Evolutionary conservation across 2,888 invertebrate genomes (phyloP).

Genomic region (Alsophila aescularia): DNA sequence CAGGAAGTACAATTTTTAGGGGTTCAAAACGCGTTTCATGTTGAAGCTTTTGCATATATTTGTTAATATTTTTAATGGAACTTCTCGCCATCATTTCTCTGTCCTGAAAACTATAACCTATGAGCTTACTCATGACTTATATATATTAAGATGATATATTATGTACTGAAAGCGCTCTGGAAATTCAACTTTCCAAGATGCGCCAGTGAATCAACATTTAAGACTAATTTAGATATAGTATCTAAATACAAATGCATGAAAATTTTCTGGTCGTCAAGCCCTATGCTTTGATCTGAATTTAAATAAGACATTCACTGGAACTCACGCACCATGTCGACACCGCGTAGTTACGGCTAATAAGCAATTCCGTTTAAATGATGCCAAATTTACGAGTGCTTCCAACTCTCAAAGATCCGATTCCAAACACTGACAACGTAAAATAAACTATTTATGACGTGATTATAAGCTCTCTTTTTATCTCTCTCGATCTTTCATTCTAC

Average conservation of each 20-base stretch:
- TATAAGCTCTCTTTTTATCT: not conserved
- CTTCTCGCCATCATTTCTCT: too few species aligned
- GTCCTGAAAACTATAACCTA: too few species aligned
- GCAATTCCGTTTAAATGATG: conserved; percentile 45
- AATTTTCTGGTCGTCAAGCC: not conserved
- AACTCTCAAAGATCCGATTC: conserved; percentile 34
- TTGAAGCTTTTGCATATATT: too few species aligned
- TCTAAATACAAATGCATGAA: not conserved
- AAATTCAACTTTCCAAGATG: not conserved
- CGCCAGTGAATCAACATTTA: not conserved
- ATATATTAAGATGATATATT: too few species aligned
- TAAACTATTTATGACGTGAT: conserved; percentile 11
- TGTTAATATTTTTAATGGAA: too few species aligned
- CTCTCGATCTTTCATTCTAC: not conserved
- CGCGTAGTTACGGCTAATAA: conserved; percentile 40
- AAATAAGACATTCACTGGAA: conserved; percentile 32
- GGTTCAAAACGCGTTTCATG: too few species aligned
- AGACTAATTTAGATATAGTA: not conserved
- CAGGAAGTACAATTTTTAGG: not conserved
- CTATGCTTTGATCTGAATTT: conserved; percentile 13
- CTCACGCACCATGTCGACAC: conserved; percentile 35
- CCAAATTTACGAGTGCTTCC: conserved; percentile 53
- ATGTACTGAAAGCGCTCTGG: not conserved
- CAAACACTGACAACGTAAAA: conserved; percentile 37
- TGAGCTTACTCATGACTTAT: too few species aligned